Conservation (phyloP, 2,797 vertebrate genomes). For the Oreochromis grahami region DNA sequence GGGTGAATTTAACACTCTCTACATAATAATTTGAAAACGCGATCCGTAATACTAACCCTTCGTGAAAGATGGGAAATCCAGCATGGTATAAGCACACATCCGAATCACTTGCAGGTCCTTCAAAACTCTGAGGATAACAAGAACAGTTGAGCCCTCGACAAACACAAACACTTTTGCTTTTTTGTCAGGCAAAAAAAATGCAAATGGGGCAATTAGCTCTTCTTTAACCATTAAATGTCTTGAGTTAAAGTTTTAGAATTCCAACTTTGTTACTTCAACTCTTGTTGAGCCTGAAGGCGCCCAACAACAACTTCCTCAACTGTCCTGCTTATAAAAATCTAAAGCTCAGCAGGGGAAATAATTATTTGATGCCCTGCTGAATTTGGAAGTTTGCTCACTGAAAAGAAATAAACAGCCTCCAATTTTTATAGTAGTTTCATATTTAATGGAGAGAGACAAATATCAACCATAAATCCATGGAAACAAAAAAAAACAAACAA, state of each 20-base stretch:
- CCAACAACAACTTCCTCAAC: background rate
- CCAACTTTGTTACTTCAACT: background rate
- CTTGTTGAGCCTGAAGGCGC: background rate
- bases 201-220: background rate
- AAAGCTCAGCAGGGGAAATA: background rate
- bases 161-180: background rate
- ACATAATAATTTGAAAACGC: background rate
- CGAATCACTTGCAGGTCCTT: conserved; percentile 80
- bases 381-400: background rate
- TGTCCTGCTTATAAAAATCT: background rate
- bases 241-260: background rate
- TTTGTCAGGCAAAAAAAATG: background rate
- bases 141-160: background rate
- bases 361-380: background rate
- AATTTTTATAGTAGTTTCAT: background rate
- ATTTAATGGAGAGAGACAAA: background rate
- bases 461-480: background rate
- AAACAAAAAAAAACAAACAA: background rate
- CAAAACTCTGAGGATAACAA: conserved; percentile 60
- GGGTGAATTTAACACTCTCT: background rate
- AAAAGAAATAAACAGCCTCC: background rate
- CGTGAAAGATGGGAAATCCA: conserved; percentile 82
- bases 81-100: conserved; percentile 88
- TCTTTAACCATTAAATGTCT: background rate
- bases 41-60: conserved; percentile 65